These are phyloP conservation scores for Schizotus pectinicornis DNA, from an alignment of 2,888 invertebrate species.

Conservation along the genomic window DNA sequence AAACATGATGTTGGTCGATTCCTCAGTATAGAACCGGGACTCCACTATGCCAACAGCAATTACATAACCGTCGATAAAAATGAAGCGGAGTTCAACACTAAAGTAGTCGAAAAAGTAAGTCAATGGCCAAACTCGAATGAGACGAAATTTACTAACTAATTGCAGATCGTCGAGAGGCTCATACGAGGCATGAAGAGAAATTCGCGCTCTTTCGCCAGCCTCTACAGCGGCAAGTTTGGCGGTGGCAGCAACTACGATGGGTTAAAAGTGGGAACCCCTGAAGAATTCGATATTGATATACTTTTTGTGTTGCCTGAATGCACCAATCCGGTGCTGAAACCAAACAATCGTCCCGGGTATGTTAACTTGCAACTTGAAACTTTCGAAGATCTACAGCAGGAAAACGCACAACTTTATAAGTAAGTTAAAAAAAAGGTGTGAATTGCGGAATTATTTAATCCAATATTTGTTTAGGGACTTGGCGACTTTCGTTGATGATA, in stretches of 20 bases:
- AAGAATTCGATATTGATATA: constrained; percentile 17
- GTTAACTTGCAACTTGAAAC: constrained; percentile 5
- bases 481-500: constrained; percentile 4
- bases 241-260: constrained; percentile 13
- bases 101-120: not conserved
- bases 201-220: not conserved
- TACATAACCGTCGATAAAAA: not conserved
- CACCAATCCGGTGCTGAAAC: not conserved
- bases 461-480: not conserved
- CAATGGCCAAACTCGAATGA: not conserved
- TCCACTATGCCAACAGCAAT: not conserved
- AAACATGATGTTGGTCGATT: not conserved
- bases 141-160: too few relatives aligned
- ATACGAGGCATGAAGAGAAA: not conserved
- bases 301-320: not conserved
- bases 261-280: constrained; percentile 8
- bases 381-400: not conserved
- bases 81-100: not conserved
- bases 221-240: not conserved
- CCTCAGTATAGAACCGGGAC: constrained; percentile 1
- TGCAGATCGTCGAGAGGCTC: not conserved
- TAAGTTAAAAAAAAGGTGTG: not conserved
- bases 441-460: not conserved
- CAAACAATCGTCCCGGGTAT: constrained; percentile 6
- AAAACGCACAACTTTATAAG: not conserved